Conservation (phyloP, 2,113 vertebrate genomes). For the Arenaria interpres region DNA sequence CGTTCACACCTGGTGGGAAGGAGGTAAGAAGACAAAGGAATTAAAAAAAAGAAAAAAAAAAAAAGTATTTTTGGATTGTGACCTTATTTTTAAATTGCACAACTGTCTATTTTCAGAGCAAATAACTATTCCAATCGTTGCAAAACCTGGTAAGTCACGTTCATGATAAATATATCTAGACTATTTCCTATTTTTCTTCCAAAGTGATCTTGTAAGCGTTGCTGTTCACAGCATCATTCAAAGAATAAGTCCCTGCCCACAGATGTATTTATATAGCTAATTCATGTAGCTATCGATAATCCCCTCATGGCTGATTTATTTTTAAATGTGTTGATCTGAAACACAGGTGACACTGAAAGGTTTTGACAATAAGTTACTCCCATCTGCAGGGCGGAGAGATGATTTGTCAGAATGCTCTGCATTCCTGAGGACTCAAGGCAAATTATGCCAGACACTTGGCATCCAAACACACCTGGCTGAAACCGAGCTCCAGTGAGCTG, state of each 20-base stretch:
- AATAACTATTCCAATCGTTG: not conserved
- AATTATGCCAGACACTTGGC: not conserved
- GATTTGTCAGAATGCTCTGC: not conserved
- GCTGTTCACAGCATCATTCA: not conserved
- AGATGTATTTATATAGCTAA: not conserved
- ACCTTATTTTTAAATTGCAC: not conserved
- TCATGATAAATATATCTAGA: not conserved
- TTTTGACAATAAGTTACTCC: not conserved
- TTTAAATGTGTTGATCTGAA: not conserved
- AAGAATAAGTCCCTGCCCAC: not conserved
- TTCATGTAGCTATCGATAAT: not conserved
- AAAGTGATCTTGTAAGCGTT: not conserved
- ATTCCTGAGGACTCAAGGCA: not conserved
- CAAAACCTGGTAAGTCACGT: not conserved
- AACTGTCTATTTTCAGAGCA: not conserved
- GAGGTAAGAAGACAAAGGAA: not conserved
- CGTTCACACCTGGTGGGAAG: conserved; percentile 83
- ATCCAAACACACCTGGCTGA: not conserved
- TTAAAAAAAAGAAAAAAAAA: not conserved
- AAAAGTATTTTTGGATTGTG: not conserved
- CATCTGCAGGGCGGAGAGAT: not conserved
- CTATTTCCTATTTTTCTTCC: not conserved
- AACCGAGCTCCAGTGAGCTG: not conserved
- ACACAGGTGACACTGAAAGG: not conserved
- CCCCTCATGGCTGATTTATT: not conserved